These are phyloP conservation scores for Tiaroga cobitis DNA, from an alignment of 2,797 vertebrate species.

Conservation along the genomic window DNA sequence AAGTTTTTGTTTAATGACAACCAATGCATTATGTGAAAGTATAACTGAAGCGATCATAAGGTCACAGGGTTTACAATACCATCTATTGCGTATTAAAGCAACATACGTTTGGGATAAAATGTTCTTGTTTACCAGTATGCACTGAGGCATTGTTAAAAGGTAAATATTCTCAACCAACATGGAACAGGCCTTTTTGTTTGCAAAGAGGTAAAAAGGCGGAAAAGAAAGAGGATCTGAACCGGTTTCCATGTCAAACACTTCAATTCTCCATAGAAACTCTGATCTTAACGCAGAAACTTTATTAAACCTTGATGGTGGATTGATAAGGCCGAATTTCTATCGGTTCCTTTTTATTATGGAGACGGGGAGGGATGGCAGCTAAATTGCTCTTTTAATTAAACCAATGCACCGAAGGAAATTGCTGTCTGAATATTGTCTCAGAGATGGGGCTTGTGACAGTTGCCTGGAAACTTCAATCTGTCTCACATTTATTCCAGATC, in stretches of 20 bases:
- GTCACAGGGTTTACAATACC: constrained; percentile 66
- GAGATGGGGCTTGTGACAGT: constrained; percentile 86
- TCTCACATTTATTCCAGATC: constrained; percentile 87
- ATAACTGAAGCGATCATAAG: constrained; percentile 44
- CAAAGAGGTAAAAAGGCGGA: constrained; percentile 90
- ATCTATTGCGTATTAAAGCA: constrained; percentile 69
- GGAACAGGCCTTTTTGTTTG: constrained; percentile 85
- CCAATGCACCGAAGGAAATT: constrained; percentile 94
- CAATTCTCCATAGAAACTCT: constrained; percentile 90
- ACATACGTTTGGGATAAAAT: constrained; percentile 64
- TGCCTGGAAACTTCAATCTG: constrained; percentile 91
- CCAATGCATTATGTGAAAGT: not conserved
- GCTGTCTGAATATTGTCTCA: constrained; percentile 90
- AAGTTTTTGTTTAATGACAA: not conserved
- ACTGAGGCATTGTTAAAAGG: constrained; percentile 73
- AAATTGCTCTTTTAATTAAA: constrained; percentile 98
- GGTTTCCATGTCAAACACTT: constrained; percentile 87
- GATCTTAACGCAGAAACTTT: constrained; percentile 90
- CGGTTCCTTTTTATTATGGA: constrained; percentile 81
- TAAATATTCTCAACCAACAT: constrained; percentile 79
- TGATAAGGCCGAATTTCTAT: constrained; percentile 89
- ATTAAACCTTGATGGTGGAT: constrained; percentile 94
- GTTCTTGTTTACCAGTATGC: constrained; percentile 79
- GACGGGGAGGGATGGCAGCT: constrained; percentile 84
- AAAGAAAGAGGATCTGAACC: constrained; percentile 87